Conservation (phyloP, 1,140 invertebrate genomes). For the Holotrichia oblita region DNA sequence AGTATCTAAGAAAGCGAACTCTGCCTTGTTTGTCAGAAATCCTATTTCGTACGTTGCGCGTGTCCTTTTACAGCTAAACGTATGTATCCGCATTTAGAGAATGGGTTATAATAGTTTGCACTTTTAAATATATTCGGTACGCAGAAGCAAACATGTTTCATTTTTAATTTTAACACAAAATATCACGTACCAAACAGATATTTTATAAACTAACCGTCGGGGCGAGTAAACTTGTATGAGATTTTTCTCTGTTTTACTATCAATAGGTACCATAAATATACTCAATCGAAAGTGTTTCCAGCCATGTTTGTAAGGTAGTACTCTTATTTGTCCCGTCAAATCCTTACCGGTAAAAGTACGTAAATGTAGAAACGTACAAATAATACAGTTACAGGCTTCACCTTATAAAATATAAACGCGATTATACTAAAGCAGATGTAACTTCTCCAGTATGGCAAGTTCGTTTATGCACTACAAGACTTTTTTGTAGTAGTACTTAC, state of each 20-base stretch:
- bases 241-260: conserved; percentile 4
- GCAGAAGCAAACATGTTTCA: not conserved
- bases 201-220: not conserved
- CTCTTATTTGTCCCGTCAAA: conserved; percentile 18
- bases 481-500: not conserved
- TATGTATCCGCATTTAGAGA: conserved; percentile 20
- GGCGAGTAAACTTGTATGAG: not conserved
- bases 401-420: conserved; percentile 13
- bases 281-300: not conserved
- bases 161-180: conserved; percentile 2
- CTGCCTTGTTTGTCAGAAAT: conserved; percentile 20
- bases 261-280: not conserved
- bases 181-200: conserved; percentile 8
- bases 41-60: not conserved
- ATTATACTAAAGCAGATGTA: conserved; percentile 21
- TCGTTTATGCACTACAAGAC: conserved; percentile 16
- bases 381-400: conserved; percentile 8
- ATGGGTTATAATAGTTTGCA: conserved; percentile 14
- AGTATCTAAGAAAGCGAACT: not conserved
- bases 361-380: conserved; percentile 21
- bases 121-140: conserved; percentile 20
- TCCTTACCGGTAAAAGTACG: conserved; percentile 19
- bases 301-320: conserved; percentile 11
- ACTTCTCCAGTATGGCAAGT: conserved; percentile 19
- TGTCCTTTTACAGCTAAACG: conserved; percentile 1